Evolutionary conservation across 2,113 vertebrate species (phyloP), one percentile per base, ranked within the genome.

Genomic region (Apaloderma vittatum): DNA sequence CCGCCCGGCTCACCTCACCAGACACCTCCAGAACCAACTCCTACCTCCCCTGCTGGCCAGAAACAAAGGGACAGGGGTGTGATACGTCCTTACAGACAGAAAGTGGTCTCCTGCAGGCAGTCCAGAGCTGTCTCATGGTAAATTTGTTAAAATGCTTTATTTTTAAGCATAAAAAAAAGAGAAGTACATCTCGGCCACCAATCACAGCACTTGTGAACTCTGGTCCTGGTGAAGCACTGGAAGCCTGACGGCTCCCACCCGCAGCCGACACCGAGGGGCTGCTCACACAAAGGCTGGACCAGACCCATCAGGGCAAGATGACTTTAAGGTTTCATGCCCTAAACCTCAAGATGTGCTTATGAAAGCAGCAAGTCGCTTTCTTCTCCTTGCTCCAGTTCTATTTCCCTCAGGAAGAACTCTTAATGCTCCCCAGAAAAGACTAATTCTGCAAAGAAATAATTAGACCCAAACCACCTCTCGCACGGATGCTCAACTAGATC

Each of bases 381-480:
- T 63, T 96, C 94, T 94, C 93, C 93, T 97, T 96, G 96, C 76
- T 96, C 95, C 89, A 94, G 46, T 97, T 97, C 80, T 59, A 74
- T 72, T 46, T 62, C 96, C 89, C 93, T 81, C 0, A 4, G 91
- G 95, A 83, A 77, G 73, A 37, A n/a, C 52, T 75, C 85, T 19
- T 30, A 46, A 30, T 48, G 2, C 68, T 84, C 75, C 68, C 65
- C 48, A 92, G 79, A 81, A 77, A 36, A 71, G 32, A 17, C 57
- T 86, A 83, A 71, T 91, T 95, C 91, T 94, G 88, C 62, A 32
- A 77, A 54, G 72, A 66, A 63, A 94, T 96, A 95, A 96, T 97
- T 94, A 91, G 49, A 91, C 73, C 89, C 46, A 37, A 20, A n/a
- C 4, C 66, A 87, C 84, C 93, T 82, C 80, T 89, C 4, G 2